Evolutionary conservation across 2,797 vertebrate species (phyloP), one percentile per base, ranked within the genome.

Genomic region (Trichosurus vulpecula): DNA sequence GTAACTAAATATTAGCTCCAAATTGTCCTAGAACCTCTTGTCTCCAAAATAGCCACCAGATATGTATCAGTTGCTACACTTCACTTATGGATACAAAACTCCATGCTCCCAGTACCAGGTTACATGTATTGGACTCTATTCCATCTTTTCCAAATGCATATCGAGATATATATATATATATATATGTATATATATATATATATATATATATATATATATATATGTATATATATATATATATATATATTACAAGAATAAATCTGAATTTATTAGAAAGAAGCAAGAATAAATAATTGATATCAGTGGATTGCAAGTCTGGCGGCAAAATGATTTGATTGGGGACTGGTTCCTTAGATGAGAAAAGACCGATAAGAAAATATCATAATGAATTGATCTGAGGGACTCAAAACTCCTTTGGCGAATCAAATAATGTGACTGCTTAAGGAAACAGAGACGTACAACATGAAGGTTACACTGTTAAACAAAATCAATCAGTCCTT

Each of bases 401-500:
- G 92, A 61, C 31, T 91, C 92, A 27, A 27, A 93, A 92, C 58
- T 93, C 52, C 41, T 58, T 52, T 54, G 41, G 90, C 54, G 94
- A 90, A 94, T 87, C 90, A 29, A 55, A 94, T 54, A 93, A 90
- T 56, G 90, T 55, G 2, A 56, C 4, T 91, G 2, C 52, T 95
- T 91, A 90, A 96, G 92, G 35, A 97, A 90, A 90, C 53, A 11
- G 52, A 16, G 0, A 47, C 93, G 57, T 90, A 51, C 52, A 89
- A 53, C 87, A 91, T 4, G 9, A 61, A n/a, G 35, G 6, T 91
- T 74, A 92, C 35, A 92, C 30, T 81, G 87, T 89, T 91, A 93
- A 91, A 93, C 30, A 94, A 31, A 97, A 94, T 97, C 81, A 94
- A 90, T 95, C 52, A 93, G 58, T 31, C 12, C 57, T 98, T 98